These are phyloP conservation scores for Cyprinodon variegatus DNA, from an alignment of 2,113 vertebrate genomes.

Conservation along the genomic window DNA sequence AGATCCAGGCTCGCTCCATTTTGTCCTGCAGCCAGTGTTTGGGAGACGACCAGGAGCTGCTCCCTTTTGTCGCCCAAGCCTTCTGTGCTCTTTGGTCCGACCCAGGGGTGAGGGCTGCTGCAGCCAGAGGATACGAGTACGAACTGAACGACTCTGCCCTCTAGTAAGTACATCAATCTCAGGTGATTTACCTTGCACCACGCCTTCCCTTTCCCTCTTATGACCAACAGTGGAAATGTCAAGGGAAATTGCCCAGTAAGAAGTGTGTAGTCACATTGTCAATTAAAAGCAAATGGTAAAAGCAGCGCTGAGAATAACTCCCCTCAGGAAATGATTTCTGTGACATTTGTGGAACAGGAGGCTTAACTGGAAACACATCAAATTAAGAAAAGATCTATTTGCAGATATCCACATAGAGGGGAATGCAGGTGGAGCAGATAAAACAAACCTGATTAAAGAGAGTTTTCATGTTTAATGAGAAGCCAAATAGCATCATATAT, in stretches of 20 bases:
- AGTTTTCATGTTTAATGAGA: constrained; percentile 9
- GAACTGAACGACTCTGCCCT: constrained; percentile 83
- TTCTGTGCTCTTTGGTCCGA: constrained; percentile 79
- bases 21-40: constrained; percentile 79
- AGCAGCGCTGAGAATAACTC: constrained; percentile 22
- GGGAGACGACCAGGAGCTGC: constrained; percentile 76
- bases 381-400: constrained; percentile 17
- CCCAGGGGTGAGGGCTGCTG: constrained; percentile 73
- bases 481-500: not conserved
- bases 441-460: constrained; percentile 16
- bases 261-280: constrained; percentile 15
- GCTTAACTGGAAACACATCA: constrained; percentile 51
- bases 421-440: not conserved
- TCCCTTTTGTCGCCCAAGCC: constrained; percentile 77
- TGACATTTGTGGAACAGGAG: constrained; percentile 53
- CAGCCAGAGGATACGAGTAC: constrained; percentile 77
- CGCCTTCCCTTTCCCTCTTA: constrained; percentile 17
- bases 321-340: constrained; percentile 43
- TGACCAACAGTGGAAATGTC: constrained; percentile 39
- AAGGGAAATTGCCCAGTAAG: constrained; percentile 33
- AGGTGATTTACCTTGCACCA: constrained; percentile 7
- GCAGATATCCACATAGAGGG: constrained; percentile 11
- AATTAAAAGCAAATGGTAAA: constrained; percentile 20
- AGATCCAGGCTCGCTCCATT: constrained; percentile 76
- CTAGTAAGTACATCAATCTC: constrained; percentile 76